Percentiles rank a stretch among this genome's conserved stretches.
Evolutionary conservation across 2,888 invertebrate species (phyloP).

Genomic region (Thumatha senex): DNA sequence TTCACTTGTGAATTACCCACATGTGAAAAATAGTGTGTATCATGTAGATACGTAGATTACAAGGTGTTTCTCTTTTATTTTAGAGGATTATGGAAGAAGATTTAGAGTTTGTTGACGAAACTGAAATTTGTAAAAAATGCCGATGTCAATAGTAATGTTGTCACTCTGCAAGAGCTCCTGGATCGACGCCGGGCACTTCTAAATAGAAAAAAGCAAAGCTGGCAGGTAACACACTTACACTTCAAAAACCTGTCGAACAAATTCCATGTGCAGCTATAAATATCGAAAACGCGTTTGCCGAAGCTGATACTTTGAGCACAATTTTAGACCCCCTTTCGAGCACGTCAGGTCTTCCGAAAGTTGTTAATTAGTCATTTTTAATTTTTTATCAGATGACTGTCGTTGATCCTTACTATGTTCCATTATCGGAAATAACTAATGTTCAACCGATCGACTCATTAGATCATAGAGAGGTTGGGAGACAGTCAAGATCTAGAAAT

Average conservation of each 20-base stretch:
- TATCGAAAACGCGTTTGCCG: background rate
- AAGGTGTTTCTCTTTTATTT: background rate
- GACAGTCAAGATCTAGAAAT: slow-evolving; percentile 17
- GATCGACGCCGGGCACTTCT: background rate
- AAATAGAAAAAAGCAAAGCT: background rate
- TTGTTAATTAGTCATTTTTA: background rate
- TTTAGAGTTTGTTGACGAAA: background rate
- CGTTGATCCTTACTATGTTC: slow-evolving; percentile 13
- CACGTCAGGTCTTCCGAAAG: background rate
- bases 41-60: too few relatives aligned
- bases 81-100: background rate
- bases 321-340: background rate
- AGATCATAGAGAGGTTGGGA: slow-evolving; percentile 5
- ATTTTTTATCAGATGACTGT: slow-evolving; percentile 16
- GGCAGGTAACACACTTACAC: background rate
- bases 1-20: too few relatives aligned
- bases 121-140: background rate
- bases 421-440: slow-evolving; percentile 15
- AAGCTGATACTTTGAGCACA: background rate
- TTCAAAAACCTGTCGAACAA: slow-evolving; percentile 1
- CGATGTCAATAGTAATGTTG: background rate
- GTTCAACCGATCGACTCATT: slow-evolving; percentile 7
- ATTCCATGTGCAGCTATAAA: background rate
- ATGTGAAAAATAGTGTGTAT: too few relatives aligned
- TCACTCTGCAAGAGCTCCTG: background rate